These are phyloP conservation scores for Chromobotia macracanthus DNA, from an alignment of 2,797 vertebrate genomes.

Conservation along the genomic window DNA sequence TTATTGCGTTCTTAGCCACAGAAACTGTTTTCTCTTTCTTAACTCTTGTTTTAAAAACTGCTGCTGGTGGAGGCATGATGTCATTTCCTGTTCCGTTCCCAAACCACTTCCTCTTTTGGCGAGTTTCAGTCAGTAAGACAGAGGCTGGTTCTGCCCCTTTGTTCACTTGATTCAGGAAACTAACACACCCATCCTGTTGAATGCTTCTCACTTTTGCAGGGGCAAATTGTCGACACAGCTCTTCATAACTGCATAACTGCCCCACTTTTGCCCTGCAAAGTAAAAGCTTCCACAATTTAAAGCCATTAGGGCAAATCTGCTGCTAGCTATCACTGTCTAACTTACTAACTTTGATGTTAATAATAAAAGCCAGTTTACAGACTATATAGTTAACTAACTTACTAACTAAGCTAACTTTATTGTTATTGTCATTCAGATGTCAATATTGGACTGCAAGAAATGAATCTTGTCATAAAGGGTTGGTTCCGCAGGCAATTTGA, in stretches of 20 bases:
- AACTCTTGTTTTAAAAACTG: constrained; percentile 51
- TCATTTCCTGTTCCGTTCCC: constrained; percentile 71
- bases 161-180: constrained; percentile 72
- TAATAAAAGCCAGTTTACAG: too few species aligned
- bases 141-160: constrained; percentile 71
- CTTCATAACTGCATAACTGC: not conserved
- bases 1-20: too few species aligned
- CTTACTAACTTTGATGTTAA: too few species aligned
- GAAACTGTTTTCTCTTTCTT: not conserved
- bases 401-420: too few species aligned
- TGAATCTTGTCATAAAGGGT: not conserved
- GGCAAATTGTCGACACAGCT: not conserved
- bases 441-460: not conserved
- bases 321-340: too few species aligned
- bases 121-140: constrained; percentile 62
- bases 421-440: not conserved
- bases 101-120: constrained; percentile 73
- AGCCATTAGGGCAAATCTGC: not conserved
- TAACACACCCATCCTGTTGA: constrained; percentile 78
- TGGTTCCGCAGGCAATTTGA: not conserved
- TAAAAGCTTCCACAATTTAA: not conserved
- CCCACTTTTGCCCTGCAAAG: not conserved
- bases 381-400: too few species aligned
- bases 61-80: constrained; percentile 66
- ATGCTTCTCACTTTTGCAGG: not conserved